Base-by-base conservation (phyloP, 2,113 vertebrate genomes). In the Mormoops blainvillei region DNA sequence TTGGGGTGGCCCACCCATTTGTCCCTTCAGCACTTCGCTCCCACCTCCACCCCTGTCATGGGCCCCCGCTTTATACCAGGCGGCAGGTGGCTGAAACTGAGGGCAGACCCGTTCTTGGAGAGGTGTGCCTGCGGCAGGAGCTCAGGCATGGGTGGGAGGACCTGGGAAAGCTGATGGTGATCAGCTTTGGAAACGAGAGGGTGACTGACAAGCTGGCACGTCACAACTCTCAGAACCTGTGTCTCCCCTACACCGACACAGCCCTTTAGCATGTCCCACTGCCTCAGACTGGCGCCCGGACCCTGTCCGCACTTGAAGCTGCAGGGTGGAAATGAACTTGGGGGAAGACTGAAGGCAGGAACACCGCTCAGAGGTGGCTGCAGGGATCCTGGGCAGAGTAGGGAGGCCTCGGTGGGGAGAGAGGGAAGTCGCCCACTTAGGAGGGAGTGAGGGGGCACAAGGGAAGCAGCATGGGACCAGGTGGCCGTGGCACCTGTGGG, bases 11-110 rank as follows among this genome's bases (percentile, higher is more conserved):
- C 36, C 2, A 13, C 3, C 50, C 31, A 0, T 13, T 7, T 2
- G 9, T n/a, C 78, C 43, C 81, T 28, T 8, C 14, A 20, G 68
- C 87, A 48, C 56, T 31, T 58, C 4, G 0, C 63, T 41, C n/a
- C 70, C 65, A 2, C 45, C 33, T 16, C 50, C 48, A 5, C 28
- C 18, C 54, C 19, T n/a, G 22, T 7, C 13, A 0, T 0, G 18
- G 78, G 4, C n/a, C n/a, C n/a, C n/a, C n/a, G n/a, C n/a, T n/a
- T n/a, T n/a, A n/a, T n/a, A n/a, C n/a, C n/a, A n/a, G n/a, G n/a
- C n/a, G n/a, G n/a, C 0, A 1, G 50, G 20, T 12, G 5, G 9
- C 48, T 1, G 5, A 24, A 31, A 38, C 24, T 5, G 10, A 38
- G 81, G 61, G 3, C 13, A 26, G 26, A 1, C 3, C 3, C 45